A percentile compares a stretch with the other conserved stretches of the same genome.
Conservation (phyloP, 2,797 vertebrate species). For the Pangasius krempfi region DNA sequence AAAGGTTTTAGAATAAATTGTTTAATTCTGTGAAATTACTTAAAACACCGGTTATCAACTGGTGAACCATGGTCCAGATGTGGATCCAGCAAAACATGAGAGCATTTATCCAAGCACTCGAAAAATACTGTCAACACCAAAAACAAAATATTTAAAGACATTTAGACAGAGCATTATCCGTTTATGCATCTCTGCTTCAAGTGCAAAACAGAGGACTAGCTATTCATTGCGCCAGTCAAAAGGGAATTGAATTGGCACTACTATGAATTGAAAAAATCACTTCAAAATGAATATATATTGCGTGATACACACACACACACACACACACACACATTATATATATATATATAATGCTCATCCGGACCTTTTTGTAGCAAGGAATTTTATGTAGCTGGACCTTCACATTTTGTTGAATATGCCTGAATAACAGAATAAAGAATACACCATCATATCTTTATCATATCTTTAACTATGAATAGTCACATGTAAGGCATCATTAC, state of each 20-base stretch:
- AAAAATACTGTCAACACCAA: neutral
- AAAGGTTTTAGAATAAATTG: neutral
- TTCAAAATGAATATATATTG: too few relatives aligned
- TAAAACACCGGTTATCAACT: neutral
- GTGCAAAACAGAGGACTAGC: too few relatives aligned
- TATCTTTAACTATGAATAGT: neutral
- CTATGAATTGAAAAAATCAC: too few relatives aligned
- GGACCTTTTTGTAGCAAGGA: neutral
- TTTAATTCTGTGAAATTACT: neutral
- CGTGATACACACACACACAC: too few relatives aligned
- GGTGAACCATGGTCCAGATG: neutral
- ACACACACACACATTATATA: too few relatives aligned
- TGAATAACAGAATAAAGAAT: neutral
- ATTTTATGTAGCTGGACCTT: neutral
- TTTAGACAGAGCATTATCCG: too few relatives aligned
- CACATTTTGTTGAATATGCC: neutral
- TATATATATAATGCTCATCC: neutral
- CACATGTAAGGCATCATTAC: neutral
- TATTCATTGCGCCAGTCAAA: too few relatives aligned
- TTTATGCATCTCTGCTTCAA: too few relatives aligned
- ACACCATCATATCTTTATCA: too few relatives aligned
- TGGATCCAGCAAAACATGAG: neutral
- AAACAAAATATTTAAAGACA: too few relatives aligned
- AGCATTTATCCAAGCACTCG: neutral
- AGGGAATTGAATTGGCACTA: too few relatives aligned